phyloP scores from a whole-genome alignment of 2,888 invertebrate genomes.

The Pecten maximus region DNA sequence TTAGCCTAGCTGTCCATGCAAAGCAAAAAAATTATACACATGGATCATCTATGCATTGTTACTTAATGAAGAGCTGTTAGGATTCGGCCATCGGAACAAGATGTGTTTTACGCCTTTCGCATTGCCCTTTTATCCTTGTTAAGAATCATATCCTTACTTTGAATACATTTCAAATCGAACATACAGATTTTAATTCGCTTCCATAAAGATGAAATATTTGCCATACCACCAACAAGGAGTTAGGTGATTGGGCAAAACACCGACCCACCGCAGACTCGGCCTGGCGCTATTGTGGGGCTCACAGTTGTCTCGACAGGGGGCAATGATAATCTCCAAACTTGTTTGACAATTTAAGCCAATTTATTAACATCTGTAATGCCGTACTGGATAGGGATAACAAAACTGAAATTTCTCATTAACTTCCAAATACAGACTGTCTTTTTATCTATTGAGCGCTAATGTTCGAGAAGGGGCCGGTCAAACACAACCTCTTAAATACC shows the following conservation, averaged over 20 bases:
- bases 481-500: neutral
- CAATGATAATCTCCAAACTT: neutral
- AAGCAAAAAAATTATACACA: neutral
- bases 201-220: conserved; percentile 35
- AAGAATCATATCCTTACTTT: conserved; percentile 29
- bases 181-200: conserved; percentile 29
- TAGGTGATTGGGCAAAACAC: neutral
- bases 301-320: conserved; percentile 4
- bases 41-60: neutral
- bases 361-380: conserved; percentile 32
- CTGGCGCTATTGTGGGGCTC: neutral
- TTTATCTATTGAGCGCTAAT: neutral
- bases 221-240: conserved; percentile 7
- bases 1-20: neutral
- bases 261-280: conserved; percentile 33
- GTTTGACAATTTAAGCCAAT: conserved; percentile 10
- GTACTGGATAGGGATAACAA: conserved; percentile 10
- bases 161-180: conserved; percentile 13
- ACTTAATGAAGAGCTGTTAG: neutral
- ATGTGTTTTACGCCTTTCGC: conserved; percentile 27
- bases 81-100: neutral
- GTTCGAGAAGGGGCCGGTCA: neutral
- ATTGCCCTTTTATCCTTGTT: neutral
- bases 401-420: conserved; percentile 30
- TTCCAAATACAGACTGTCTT: conserved; percentile 11